Evolutionary conservation across 1,140 invertebrate species (phyloP).

Genomic region (Ceratina japonica): DNA sequence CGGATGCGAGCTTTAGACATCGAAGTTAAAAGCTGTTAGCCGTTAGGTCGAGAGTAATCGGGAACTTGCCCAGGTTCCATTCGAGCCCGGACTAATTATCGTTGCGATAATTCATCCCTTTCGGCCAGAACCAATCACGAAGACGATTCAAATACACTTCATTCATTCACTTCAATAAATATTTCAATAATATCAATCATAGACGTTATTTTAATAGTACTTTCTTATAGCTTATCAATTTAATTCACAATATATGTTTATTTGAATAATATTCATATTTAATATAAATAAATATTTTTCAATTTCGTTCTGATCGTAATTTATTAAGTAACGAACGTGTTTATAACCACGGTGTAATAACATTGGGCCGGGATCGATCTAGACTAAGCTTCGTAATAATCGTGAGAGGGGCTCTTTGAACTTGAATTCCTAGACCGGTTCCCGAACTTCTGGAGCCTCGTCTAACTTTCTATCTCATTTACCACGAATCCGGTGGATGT

Average conservation of each 20-base stretch:
- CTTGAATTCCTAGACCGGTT: conserved; percentile 50
- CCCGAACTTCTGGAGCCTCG: conserved; percentile 33
- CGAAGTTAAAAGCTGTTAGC: conserved; percentile 42
- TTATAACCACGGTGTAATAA: conserved; percentile 10
- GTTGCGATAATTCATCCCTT: conserved; percentile 29
- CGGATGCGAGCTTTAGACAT: conserved; percentile 24
- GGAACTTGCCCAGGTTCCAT: conserved; percentile 22
- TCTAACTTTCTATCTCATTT: conserved; percentile 58
- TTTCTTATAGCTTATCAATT: too few species aligned
- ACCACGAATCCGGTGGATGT: conserved; percentile 29
- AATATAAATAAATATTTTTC: not conserved
- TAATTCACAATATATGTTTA: too few species aligned
- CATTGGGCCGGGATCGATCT: conserved; percentile 38
- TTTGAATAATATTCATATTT: too few species aligned
- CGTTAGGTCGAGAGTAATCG: conserved; percentile 17
- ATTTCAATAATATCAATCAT: too few species aligned
- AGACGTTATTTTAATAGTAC: conserved; percentile 13
- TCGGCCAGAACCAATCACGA: not conserved
- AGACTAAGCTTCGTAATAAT: conserved; percentile 42
- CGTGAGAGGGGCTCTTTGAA: conserved; percentile 39
- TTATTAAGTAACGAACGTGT: not conserved
- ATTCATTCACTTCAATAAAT: too few species aligned
- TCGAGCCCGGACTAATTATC: conserved; percentile 33
- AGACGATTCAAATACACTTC: too few species aligned
- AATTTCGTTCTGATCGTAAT: too few species aligned